Base-by-base conservation (phyloP, 2,888 invertebrate genomes). In the Drosophila recens region DNA sequence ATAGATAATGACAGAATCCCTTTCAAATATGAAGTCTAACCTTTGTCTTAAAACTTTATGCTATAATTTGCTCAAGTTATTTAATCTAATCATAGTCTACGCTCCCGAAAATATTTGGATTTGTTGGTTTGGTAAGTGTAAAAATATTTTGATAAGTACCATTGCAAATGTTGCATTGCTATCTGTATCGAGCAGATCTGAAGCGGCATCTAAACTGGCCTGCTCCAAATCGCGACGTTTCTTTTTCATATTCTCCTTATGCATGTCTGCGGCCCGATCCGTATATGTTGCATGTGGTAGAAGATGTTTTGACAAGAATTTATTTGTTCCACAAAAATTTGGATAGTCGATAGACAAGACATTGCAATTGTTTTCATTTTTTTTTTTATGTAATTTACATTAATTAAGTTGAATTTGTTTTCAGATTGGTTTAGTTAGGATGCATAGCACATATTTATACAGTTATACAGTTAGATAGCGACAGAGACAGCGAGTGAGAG, bases 111-210 rank as follows among this genome's bases (percentile, higher is more conserved):
- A 1, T 23, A 11, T 15, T 1, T 49, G 15, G 17, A 9, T 48
- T 17, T 33, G 11, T 48, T 17, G 27, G 27, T 43, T 1, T 4
- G 17, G 20, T 54, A 20, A 38, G 17, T 15, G 23, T 23, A 67
- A 54, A 70, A 59, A 40, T 61, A 52, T 42, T 56, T 54, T 58
- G 45, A 70, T 74, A 90, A 90, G 90, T 95, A 98, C 98, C 97
- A 98, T 97, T 91, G 97, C 97, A 93, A 98, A 98, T 72, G 97
- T 97, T 67, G 97, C 96, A 90, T 97, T 95, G 93, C 97, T 97
- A 92, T 98, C 98, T 34, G 96, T 96, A 91, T 98, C 97, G 90
- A 97, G 94, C 75, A 97, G 94, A 92, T 97, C 97, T 43, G 97
- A 96, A 51, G 97, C 95, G 45, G 97, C 97, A 90, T 97, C 97